These are phyloP conservation scores for Yponomeuta malinellus DNA, from an alignment of 2,888 invertebrate genomes.

Conservation along the genomic window DNA sequence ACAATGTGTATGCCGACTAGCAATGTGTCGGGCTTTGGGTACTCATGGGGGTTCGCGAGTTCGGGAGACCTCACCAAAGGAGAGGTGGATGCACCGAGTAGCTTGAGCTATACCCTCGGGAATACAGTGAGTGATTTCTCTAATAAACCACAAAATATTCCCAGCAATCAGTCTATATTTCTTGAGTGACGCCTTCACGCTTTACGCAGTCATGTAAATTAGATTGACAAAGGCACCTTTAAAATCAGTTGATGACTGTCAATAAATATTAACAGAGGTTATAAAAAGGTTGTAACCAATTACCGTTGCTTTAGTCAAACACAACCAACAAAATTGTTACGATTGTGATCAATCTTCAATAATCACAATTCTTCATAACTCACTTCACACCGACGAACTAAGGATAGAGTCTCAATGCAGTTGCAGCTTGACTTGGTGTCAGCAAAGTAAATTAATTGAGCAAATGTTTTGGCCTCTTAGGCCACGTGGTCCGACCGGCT, in stretches of 20 bases:
- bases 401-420: too few relatives aligned
- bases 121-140: constrained; percentile 53
- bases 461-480: too few relatives aligned
- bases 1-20: constrained; percentile 76
- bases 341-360: too few relatives aligned
- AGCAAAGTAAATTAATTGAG: too few relatives aligned
- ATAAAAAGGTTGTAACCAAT: not conserved
- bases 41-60: constrained; percentile 71
- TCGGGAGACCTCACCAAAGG: constrained; percentile 67
- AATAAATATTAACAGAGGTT: not conserved
- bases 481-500: too few relatives aligned
- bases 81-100: constrained; percentile 70
- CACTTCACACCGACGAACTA: too few relatives aligned
- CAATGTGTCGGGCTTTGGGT: constrained; percentile 72
- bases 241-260: not conserved
- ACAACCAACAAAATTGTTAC: too few relatives aligned
- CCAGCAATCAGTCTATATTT: too few relatives aligned
- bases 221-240: not conserved
- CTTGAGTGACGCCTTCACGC: not conserved
- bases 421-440: too few relatives aligned
- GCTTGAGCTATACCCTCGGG: constrained; percentile 68
- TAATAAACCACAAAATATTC: too few relatives aligned
- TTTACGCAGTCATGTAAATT: not conserved
- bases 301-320: too few relatives aligned
- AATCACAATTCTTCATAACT: too few relatives aligned